These are phyloP conservation scores for Coreoperca whiteheadi DNA, from an alignment of 2,113 vertebrate genomes.

Conservation along the genomic window DNA sequence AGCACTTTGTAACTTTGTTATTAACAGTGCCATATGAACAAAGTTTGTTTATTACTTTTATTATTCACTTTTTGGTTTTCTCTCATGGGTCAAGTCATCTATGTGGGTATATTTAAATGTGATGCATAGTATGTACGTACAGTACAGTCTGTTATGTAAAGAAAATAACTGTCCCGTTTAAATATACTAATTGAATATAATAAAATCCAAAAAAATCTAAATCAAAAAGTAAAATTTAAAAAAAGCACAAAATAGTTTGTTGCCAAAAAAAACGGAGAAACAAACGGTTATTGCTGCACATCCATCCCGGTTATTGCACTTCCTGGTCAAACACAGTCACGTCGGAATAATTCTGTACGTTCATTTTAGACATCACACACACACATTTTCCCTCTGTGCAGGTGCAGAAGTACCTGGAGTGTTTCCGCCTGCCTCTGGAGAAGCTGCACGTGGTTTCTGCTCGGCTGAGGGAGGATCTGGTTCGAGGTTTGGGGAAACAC, in stretches of 20 bases:
- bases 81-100: background rate
- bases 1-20: background rate
- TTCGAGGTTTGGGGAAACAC: conserved; percentile 78
- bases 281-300: background rate
- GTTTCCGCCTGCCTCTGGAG: conserved; percentile 75
- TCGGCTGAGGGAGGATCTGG: conserved; percentile 80
- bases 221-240: background rate
- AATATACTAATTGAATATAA: background rate
- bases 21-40: too few relatives aligned
- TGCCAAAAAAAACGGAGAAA: background rate
- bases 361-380: too few relatives aligned
- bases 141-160: too few relatives aligned
- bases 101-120: background rate
- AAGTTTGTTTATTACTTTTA: background rate
- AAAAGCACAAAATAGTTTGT: too few relatives aligned
- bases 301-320: too few relatives aligned
- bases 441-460: conserved; percentile 81
- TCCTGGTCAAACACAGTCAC: background rate
- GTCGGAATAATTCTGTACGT: background rate
- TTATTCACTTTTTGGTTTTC: background rate
- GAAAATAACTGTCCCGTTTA: too few relatives aligned
- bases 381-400: too few relatives aligned
- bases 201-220: background rate
- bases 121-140: background rate
- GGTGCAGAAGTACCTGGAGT: conserved; percentile 80